Percentiles rank a stretch among this genome's conserved stretches.
phyloP scores from a whole-genome alignment of 2,888 invertebrate genomes.

The Ecdyonurus torrentis region DNA sequence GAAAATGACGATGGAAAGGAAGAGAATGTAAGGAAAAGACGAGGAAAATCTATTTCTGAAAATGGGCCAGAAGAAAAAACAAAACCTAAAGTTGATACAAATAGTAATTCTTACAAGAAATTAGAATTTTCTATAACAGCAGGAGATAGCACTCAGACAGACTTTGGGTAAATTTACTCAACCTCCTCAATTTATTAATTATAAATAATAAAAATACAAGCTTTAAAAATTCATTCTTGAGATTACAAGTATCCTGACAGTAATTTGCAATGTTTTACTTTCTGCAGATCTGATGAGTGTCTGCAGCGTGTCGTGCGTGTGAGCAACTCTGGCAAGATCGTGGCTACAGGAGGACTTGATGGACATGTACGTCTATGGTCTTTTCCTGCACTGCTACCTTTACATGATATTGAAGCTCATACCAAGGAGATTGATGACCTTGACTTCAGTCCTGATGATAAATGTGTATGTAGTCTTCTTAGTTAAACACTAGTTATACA shows the following conservation, averaged over 20 bases:
- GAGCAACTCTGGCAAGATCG: slow-evolving; percentile 53
- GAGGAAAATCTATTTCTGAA: background rate
- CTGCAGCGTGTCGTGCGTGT: slow-evolving; percentile 74
- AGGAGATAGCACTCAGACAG: slow-evolving; percentile 67
- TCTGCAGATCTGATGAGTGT: slow-evolving; percentile 45
- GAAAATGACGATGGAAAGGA: background rate
- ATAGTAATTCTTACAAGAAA: slow-evolving; percentile 16
- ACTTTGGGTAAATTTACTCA: slow-evolving; percentile 62
- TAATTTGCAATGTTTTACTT: slow-evolving; percentile 17
- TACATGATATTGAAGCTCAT: slow-evolving; percentile 59
- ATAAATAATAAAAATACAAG: too few species aligned
- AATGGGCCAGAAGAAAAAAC: slow-evolving; percentile 5
- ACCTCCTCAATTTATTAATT: too few species aligned
- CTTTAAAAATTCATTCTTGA: background rate
- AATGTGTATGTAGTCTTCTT: slow-evolving; percentile 20
- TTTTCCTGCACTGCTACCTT: slow-evolving; percentile 60
- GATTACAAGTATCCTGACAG: background rate
- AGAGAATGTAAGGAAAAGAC: background rate
- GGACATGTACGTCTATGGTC: slow-evolving; percentile 76
- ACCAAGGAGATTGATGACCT: slow-evolving; percentile 86
- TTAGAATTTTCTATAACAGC: slow-evolving; percentile 40
- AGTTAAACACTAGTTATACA: too few species aligned
- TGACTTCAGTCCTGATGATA: slow-evolving; percentile 71
- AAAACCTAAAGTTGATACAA: slow-evolving; percentile 9
- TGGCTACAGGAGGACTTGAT: slow-evolving; percentile 88